Base-by-base conservation (phyloP, 2,888 invertebrate species). In the Eurois occulta region DNA sequence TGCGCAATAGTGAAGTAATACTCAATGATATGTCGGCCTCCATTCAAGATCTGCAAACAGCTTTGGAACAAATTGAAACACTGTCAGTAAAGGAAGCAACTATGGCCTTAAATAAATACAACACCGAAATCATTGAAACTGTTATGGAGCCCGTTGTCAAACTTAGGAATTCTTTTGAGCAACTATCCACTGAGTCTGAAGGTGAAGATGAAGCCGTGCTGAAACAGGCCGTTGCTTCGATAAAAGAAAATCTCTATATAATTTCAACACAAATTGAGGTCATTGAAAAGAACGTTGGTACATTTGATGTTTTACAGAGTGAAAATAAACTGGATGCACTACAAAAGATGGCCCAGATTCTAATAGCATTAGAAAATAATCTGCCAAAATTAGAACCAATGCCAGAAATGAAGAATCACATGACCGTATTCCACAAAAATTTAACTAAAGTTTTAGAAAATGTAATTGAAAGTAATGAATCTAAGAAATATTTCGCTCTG, bases 121-220 rank as follows among this genome's bases (percentile, higher is more conserved):
- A 97, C 86, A 97, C 97, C 78, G 97, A 97, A 76, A 96, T 98
- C 52, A 96, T 98, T 75, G 97, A 98, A 89, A 97, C 97, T 73
- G 97, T 98, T 0, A 97, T 97, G 87, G 97, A 97, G 28, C 97
- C 98, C 0, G 95, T 98, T n/a, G 94, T 97, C 75, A 97, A 98
- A 90, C 92, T 98, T 11, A 96, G 97, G 81, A 97, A 95, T 89
- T 97, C 97, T 0, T 94, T 98, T 83, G 97, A 98, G 88, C 91
- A 93, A 83, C 81, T 96, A 24, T 94, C 95, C 5, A 88, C 80
- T 7, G 94, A 95, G 83, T 90, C 91, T 7, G 92, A 88, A 83
- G 90, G 79, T 16, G 92, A 91, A 81, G 92, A 95, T 69, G 89
- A 92, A 83, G 58, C 78, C 21, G 88, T 93, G 7, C 89, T 97